Evolutionary conservation across 2,888 invertebrate genomes (phyloP).

Genomic region (Xylota segnis): DNA sequence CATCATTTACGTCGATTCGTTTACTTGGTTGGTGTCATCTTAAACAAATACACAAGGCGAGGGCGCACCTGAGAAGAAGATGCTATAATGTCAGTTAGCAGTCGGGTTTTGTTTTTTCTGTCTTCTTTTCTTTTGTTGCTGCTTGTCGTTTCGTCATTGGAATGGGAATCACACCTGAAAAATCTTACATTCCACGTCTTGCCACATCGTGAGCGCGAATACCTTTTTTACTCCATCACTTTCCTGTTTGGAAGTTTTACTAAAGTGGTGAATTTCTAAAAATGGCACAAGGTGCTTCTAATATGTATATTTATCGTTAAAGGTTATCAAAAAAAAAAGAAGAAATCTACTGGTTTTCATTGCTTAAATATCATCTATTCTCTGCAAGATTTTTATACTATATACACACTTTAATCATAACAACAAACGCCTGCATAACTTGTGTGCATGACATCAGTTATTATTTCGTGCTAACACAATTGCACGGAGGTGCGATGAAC

Average conservation of each 20-base stretch:
- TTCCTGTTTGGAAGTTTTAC: neutral
- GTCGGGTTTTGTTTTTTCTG: too few relatives aligned
- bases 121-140: constrained; percentile 29
- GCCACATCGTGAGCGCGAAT: constrained; percentile 24
- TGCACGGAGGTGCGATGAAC: constrained; percentile 48
- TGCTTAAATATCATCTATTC: constrained; percentile 48
- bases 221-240: constrained; percentile 6
- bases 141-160: constrained; percentile 57
- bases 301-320: constrained; percentile 28
- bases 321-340: constrained; percentile 53
- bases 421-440: constrained; percentile 22
- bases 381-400: neutral
- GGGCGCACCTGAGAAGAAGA: constrained; percentile 46
- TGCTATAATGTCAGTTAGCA: constrained; percentile 55
- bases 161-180: constrained; percentile 45
- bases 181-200: constrained; percentile 29
- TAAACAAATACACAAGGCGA: constrained; percentile 14
- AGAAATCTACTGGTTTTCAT: neutral
- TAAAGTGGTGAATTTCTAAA: constrained; percentile 20
- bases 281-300: neutral
- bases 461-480: constrained; percentile 13
- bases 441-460: constrained; percentile 39
- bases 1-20: constrained; percentile 22
- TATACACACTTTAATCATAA: neutral
- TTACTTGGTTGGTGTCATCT: constrained; percentile 43